A percentile compares a stretch with the other conserved stretches of the same genome.
phyloP scores from a whole-genome alignment of 2,888 invertebrate genomes.

The Poecilobothrus nobilitatus region DNA sequence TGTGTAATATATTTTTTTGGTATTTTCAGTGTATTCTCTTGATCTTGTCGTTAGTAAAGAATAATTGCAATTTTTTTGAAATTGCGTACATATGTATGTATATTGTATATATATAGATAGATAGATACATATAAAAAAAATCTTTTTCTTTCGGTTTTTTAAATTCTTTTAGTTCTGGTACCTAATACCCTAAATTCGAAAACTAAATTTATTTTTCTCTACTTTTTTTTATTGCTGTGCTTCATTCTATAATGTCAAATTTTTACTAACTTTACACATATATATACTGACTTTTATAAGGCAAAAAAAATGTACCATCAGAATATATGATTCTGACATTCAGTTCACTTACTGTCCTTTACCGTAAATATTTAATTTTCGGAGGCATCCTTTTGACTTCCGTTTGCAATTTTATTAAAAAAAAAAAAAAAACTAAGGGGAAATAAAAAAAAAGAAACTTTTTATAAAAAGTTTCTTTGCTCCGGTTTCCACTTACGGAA shows the following conservation, averaged over 20 bases:
- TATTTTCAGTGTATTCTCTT: too few species aligned
- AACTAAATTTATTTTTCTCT: background rate
- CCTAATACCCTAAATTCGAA: background rate
- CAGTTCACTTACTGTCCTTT: conserved; percentile 3
- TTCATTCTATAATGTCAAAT: too few species aligned
- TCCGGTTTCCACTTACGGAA: background rate
- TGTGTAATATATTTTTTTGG: too few species aligned
- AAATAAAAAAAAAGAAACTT: background rate
- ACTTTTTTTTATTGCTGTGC: too few species aligned
- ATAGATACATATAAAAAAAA: too few species aligned
- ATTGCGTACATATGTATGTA: too few species aligned
- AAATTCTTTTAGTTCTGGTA: background rate
- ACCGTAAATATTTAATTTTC: conserved; percentile 4
- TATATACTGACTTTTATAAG: too few species aligned
- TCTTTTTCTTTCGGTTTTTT: too few species aligned
- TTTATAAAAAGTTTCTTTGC: background rate
- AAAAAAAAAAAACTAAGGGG: background rate
- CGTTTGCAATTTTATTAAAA: background rate
- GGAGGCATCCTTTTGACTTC: background rate
- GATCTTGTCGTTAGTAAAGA: too few species aligned
- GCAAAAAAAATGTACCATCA: background rate
- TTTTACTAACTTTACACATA: too few species aligned
- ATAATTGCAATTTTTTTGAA: too few species aligned
- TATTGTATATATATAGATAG: too few species aligned
- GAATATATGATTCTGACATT: background rate